Base-by-base conservation (phyloP, 92 coral and sea anemone species). In the Isaurus tuberculatus region DNA sequence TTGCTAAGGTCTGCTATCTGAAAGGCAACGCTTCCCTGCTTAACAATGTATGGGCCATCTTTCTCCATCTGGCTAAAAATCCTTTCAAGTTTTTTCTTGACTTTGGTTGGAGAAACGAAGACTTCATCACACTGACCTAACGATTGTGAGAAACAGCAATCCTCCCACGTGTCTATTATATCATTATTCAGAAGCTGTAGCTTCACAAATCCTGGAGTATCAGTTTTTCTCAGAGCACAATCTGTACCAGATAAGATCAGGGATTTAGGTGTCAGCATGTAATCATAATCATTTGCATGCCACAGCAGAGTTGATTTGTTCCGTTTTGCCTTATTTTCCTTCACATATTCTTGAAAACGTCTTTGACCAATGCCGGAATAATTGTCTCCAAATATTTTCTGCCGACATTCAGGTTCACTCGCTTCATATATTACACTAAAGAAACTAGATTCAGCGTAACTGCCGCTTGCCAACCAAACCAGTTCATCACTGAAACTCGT, bases 51-150 rank as follows among this genome's bases (percentile, higher is more conserved):
- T 79, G 84, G 84, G 61, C 84, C 84, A 63, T 79, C 84, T 79
- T 79, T 79, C 84, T 79, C 84, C 84, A 79, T 63, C 84, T 79
- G 84, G 73, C 73, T 79, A 65, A 79, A 63, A 79, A 79, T 79
- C 84, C 73, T 79, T 79, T 79, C 84, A 79, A 79, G 84, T 79
- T 79, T 79, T 79, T 79, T 64, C 84, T 79, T 79, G 84, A 79
- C 84, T 79, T 79, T 25, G 73, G 84, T 79, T 79, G 84, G 84
- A 29, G 84, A 79, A 63, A 79, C 84, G 25, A 79, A 79, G 73
- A 79, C 73, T 79, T 58, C 33, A 79, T 79, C 84, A 79, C 84
- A 79, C 84, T 79, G 84, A 79, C 73, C 84, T 79, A 72, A 79
- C 63, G 84, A 19, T 79, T 79, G 84, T 79, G 73, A 32, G 84